Conservation (phyloP, 2,113 vertebrate species). For the Pionites leucogaster region DNA sequence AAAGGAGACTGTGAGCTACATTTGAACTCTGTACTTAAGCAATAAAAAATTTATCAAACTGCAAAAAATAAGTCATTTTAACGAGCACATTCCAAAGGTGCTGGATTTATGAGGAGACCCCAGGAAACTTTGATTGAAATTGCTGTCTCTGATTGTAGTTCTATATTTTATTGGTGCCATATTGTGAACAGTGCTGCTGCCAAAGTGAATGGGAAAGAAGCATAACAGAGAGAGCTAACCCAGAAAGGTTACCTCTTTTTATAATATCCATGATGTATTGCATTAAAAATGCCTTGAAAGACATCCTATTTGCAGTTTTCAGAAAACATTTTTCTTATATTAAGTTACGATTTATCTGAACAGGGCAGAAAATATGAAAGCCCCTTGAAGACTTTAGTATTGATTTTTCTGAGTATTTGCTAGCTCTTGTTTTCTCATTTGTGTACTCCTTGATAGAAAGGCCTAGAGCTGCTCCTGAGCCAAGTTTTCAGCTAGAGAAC, state of each 20-base stretch:
- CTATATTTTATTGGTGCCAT: constrained; percentile 70
- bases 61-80: constrained; percentile 71
- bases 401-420: constrained; percentile 79
- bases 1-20: constrained; percentile 46
- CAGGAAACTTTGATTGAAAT: constrained; percentile 70
- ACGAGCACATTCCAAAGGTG: constrained; percentile 73
- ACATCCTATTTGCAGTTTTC: constrained; percentile 80
- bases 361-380: constrained; percentile 78
- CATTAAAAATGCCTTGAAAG: constrained; percentile 75
- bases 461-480: constrained; percentile 38
- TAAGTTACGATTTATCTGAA: constrained; percentile 86
- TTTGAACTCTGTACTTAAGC: constrained; percentile 68
- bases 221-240: constrained; percentile 29
- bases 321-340: constrained; percentile 81
- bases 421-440: constrained; percentile 73
- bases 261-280: constrained; percentile 22
- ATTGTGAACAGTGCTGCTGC: constrained; percentile 61
- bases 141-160: constrained; percentile 70
- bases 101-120: constrained; percentile 73
- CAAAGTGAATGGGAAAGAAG: constrained; percentile 42
- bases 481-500: neutral
- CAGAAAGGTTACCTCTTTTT: constrained; percentile 30
- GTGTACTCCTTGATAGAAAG: constrained; percentile 55
- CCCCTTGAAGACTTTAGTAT: constrained; percentile 83
- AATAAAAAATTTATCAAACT: constrained; percentile 73